phyloP scores from a whole-genome alignment of 2,113 vertebrate genomes.

The Monarcha castaneiventris region DNA sequence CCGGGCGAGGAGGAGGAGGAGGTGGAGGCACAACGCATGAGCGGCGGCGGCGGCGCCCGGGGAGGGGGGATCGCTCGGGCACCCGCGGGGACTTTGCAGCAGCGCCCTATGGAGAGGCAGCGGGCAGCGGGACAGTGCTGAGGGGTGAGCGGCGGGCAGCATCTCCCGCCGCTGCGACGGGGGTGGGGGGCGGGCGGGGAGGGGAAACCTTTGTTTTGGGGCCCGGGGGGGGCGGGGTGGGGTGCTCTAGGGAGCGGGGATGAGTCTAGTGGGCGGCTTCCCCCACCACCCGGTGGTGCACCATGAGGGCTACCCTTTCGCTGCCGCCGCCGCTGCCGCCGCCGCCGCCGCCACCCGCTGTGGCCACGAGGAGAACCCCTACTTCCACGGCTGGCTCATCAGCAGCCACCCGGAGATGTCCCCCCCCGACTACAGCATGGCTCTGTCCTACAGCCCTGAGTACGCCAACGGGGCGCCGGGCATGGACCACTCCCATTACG shows the following conservation, averaged over 20 bases:
- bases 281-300: slow-evolving; percentile 96
- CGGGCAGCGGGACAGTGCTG: too few relatives aligned
- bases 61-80: too few relatives aligned
- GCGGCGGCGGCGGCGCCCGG: too few relatives aligned
- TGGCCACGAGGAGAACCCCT: slow-evolving; percentile 91
- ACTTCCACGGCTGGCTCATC: slow-evolving; percentile 96
- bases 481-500: slow-evolving; percentile 88
- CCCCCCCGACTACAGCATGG: slow-evolving; percentile 92
- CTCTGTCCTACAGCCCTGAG: slow-evolving; percentile 93
- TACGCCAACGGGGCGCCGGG: slow-evolving; percentile 85
- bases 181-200: background rate
- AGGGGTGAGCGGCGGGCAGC: too few relatives aligned
- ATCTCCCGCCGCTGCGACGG: too few relatives aligned
- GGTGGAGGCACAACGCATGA: too few relatives aligned
- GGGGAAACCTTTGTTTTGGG: background rate
- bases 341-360: slow-evolving; percentile 84
- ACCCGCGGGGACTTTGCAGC: too few relatives aligned
- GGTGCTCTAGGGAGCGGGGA: slow-evolving; percentile 55
- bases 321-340: slow-evolving; percentile 85
- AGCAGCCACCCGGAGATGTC: slow-evolving; percentile 96
- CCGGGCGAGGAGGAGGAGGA: too few relatives aligned
- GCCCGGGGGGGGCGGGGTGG: background rate
- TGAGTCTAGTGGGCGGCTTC: slow-evolving; percentile 95
- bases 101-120: too few relatives aligned
- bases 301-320: slow-evolving; percentile 93